Conservation (phyloP, 2,888 invertebrate species). For the Orthonychiurus folsomi region DNA sequence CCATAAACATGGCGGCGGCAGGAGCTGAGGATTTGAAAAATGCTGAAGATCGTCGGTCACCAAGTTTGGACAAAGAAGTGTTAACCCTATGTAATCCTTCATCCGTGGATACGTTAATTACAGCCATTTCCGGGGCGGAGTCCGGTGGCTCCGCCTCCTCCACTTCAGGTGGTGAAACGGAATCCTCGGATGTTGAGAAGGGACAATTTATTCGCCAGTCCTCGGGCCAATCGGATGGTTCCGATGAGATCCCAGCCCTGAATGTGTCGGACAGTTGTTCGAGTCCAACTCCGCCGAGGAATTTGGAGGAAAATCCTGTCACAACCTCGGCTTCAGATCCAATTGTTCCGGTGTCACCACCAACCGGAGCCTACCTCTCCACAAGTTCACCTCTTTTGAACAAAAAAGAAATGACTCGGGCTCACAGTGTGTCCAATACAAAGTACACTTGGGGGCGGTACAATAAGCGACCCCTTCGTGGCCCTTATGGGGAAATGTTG, state of each 20-base stretch:
- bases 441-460: slow-evolving; percentile 48
- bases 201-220: slow-evolving; percentile 31
- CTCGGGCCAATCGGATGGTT: slow-evolving; percentile 38
- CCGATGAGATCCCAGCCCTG: slow-evolving; percentile 24
- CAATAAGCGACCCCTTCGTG: slow-evolving; percentile 64
- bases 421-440: slow-evolving; percentile 8
- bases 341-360: slow-evolving; percentile 2
- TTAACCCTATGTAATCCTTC: neutral
- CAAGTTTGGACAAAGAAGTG: neutral
- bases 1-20: neutral
- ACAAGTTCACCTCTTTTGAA: neutral
- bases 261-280: slow-evolving; percentile 21
- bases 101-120: neutral
- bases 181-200: slow-evolving; percentile 23
- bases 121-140: neutral
- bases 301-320: neutral
- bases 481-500: slow-evolving; percentile 70
- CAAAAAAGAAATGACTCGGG: slow-evolving; percentile 2
- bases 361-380: neutral
- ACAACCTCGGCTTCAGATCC: neutral
- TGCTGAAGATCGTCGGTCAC: neutral
- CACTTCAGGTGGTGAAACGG: slow-evolving; percentile 21
- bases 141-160: neutral
- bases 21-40: neutral
- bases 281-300: slow-evolving; percentile 18